Percentiles rank a stretch among this genome's conserved stretches.
These are phyloP conservation scores for Dipus sagitta DNA, from an alignment of 2,797 vertebrate species.

Conservation along the genomic window DNA sequence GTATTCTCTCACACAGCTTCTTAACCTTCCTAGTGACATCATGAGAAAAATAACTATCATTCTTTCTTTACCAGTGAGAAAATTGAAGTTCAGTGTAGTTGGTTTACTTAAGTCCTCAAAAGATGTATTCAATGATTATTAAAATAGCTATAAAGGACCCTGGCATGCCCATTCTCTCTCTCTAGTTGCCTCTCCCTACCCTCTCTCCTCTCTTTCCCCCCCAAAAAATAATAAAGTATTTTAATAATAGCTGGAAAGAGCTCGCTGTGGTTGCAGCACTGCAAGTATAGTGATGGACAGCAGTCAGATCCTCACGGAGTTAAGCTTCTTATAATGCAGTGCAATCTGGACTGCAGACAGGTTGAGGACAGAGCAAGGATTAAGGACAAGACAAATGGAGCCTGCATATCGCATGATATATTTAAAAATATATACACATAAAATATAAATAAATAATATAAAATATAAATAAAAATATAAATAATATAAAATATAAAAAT, in stretches of 20 bases:
- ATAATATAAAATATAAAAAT: no score
- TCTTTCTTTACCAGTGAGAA: neutral
- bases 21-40: neutral
- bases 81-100: neutral
- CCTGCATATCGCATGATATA: neutral
- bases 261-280: neutral
- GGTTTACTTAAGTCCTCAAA: neutral
- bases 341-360: neutral
- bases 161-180: no score
- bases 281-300: neutral
- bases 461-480: no score
- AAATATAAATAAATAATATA: no score
- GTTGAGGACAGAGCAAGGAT: neutral
- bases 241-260: neutral
- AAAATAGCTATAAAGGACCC: neutral
- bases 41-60: neutral
- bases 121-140: neutral
- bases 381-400: neutral
- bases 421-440: neutral
- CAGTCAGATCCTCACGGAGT: neutral
- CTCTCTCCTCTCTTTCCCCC: no score
- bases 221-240: no score
- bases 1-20: constrained; percentile 26
- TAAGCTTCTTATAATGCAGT: neutral
- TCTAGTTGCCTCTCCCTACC: no score